Evolutionary conservation across 2,113 vertebrate species (phyloP).

Genomic region (Holacanthus passer): DNA sequence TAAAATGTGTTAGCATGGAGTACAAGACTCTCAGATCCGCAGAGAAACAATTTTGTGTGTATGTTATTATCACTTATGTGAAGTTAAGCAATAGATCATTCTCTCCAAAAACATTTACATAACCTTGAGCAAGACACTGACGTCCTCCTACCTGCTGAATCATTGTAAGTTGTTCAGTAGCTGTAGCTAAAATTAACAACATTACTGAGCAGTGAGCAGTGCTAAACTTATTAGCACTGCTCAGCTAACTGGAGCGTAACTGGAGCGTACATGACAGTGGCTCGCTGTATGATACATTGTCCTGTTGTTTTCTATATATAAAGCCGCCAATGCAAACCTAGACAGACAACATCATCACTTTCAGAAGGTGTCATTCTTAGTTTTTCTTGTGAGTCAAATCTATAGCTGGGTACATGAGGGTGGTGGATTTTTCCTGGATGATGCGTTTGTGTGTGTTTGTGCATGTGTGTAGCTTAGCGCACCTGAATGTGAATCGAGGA

Average conservation of each 20-base stretch:
- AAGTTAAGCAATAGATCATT: neutral
- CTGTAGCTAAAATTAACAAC: conserved; percentile 30
- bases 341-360: conserved; percentile 23
- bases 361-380: conserved; percentile 23
- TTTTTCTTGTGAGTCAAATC: conserved; percentile 33
- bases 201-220: neutral
- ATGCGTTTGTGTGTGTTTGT: conserved; percentile 32
- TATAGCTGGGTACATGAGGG: conserved; percentile 31
- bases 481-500: conserved; percentile 72
- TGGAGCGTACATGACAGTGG: neutral
- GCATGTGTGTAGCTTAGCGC: conserved; percentile 57
- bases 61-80: neutral
- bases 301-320: conserved; percentile 10
- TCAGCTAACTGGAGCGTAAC: no score
- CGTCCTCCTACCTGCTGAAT: neutral
- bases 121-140: neutral
- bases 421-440: conserved; percentile 38
- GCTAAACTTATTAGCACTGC: no score
- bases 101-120: neutral
- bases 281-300: neutral
- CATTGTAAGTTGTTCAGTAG: neutral
- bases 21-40: neutral
- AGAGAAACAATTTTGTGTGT: neutral
- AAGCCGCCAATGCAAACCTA: neutral
- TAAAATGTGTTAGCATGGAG: neutral